Evolutionary conservation across 2,888 invertebrate genomes (phyloP), one percentile per base, ranked within the genome.

Genomic region (Epinotia bilunana): DNA sequence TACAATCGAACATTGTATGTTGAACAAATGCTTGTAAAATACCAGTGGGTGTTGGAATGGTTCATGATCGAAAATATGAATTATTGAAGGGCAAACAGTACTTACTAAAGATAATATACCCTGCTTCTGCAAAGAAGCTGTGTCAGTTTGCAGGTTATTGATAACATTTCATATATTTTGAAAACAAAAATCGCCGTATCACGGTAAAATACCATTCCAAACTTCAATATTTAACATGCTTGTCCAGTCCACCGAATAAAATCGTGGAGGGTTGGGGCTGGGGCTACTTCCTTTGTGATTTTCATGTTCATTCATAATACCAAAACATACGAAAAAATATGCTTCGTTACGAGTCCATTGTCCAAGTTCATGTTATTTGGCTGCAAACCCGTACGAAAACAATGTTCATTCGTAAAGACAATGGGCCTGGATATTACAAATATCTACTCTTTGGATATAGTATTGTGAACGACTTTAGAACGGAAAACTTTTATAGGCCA

Each of bases 241-340:
- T 55, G 9, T 39, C 33, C 67, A 64, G 64, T 23, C 13, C 33
- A 55, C 33, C 53, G 55, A 53, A 64, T 23, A 28, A 33, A 65
- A 55, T 18, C 9, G n/a, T 12, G 18, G 11, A 28, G 65, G 28
- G n/a, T 33, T 53, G n/a, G n/a, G n/a, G 9, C 28, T 5, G 28
- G 28, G 49, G 16, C 46, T 53, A n/a, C 6, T 53, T 28, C 23
- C 64, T 33, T 64, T 64, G 46, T 23, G 46, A 23, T 49, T 23
- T 28, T n/a, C 6, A 53, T 16, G n/a, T 53, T 20, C 23, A 65
- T 53, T 20, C 23, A 65, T 64, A 16, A 46, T 23, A 20, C 46
- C 13, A 49, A 23, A 65, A 65, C n/a, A 53, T 33, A 55, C 13
- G 20, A 62, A 62, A 55, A 43, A 43, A 62, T 62, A 62, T 43